Conservation (phyloP, 1,140 invertebrate species). For the Zaprionus taronus region DNA sequence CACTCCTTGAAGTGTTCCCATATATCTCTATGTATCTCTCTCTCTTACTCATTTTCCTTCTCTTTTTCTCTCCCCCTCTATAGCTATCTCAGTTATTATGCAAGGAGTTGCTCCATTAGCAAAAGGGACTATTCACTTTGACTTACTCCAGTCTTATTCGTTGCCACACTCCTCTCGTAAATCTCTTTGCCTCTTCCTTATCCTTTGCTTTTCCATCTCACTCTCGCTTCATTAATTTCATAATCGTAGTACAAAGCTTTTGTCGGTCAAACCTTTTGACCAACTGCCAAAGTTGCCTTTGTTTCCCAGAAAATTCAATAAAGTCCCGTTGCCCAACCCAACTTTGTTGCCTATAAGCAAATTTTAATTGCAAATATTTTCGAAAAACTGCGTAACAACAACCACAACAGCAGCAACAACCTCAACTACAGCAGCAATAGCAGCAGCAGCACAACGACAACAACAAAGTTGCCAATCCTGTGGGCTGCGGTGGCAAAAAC, state of each 20-base stretch:
- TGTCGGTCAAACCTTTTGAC: constrained; percentile 17
- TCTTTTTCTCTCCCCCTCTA: background rate
- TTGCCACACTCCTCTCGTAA: background rate
- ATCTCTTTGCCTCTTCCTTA: background rate
- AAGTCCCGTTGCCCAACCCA: constrained; percentile 15
- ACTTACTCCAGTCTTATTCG: background rate
- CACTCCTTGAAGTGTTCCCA: background rate
- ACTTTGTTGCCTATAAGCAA: constrained; percentile 46
- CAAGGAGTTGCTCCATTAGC: background rate
- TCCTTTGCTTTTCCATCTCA: background rate
- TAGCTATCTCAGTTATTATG: background rate
- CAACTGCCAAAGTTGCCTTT: constrained; percentile 14
- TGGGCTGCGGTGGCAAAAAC: constrained; percentile 34
- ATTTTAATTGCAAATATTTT: constrained; percentile 57
- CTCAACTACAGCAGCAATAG: background rate
- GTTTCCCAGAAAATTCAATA: constrained; percentile 40
- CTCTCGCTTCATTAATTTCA: constrained; percentile 31
- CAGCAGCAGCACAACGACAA: background rate
- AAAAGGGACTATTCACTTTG: background rate
- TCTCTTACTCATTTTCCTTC: background rate
- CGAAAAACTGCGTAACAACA: constrained; percentile 26
- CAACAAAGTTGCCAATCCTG: constrained; percentile 38
- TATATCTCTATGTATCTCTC: background rate
- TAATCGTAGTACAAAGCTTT: constrained; percentile 25
- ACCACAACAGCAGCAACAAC: constrained; percentile 11